These are phyloP conservation scores for Pecten maximus DNA, from an alignment of 2,888 invertebrate species.

Conservation along the genomic window DNA sequence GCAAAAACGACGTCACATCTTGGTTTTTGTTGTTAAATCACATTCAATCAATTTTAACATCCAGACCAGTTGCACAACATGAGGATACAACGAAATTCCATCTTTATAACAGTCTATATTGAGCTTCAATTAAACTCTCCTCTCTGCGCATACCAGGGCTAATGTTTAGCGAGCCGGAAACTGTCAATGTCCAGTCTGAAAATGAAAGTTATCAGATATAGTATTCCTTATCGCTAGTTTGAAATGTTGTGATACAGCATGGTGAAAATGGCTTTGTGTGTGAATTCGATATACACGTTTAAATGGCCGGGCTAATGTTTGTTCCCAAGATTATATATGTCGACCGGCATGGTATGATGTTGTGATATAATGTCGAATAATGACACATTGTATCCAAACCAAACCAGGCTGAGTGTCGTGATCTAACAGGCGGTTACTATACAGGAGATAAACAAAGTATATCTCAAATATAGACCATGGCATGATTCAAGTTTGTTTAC, in stretches of 20 bases:
- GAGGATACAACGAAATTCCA: not conserved
- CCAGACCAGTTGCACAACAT: not conserved
- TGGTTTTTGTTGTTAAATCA: not conserved
- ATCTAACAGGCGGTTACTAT: not conserved
- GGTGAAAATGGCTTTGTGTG: not conserved
- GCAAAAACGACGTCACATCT: not conserved
- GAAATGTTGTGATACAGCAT: not conserved
- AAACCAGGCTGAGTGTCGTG: not conserved
- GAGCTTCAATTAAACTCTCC: not conserved
- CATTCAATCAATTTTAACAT: not conserved
- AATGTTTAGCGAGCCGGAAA: not conserved
- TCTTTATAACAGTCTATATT: not conserved
- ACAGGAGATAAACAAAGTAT: not conserved
- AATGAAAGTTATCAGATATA: slow-evolving; percentile 25
- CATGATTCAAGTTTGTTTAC: slow-evolving; percentile 13
- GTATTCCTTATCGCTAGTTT: not conserved
- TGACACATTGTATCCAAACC: not conserved
- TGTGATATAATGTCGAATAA: slow-evolving; percentile 8
- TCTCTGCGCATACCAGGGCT: not conserved
- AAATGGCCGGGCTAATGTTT: slow-evolving; percentile 5
- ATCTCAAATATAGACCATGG: not conserved
- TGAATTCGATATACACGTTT: not conserved
- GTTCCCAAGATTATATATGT: slow-evolving; percentile 3
- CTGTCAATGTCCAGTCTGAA: not conserved
- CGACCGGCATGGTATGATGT: not conserved